Evolutionary conservation across 1,140 invertebrate species (phyloP), one percentile per base, ranked within the genome.

Genomic region (Neodiprion pinetum): DNA sequence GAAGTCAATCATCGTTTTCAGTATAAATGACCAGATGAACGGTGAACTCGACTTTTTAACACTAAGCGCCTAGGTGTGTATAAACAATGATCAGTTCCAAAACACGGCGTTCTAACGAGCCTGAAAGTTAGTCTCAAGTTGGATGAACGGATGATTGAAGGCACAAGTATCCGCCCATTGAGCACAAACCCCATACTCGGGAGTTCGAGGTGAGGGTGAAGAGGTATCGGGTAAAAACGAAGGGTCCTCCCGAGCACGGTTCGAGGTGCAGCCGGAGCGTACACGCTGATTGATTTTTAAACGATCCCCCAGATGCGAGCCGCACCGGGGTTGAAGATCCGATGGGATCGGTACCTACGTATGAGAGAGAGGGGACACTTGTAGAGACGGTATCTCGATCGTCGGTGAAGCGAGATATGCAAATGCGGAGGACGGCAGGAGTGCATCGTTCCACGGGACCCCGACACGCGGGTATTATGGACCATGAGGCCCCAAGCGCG

Each of bases 401-500:
- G 53, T 9, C n/a, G 53, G 11, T 17, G 11, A 61, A 40, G 14
- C 61, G 75, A 81, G 77, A 76, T 81, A 81, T 81, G 80, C 77
- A 81, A 81, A 81, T 81, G 66, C n/a, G n/a, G n/a, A 61, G 4
- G 28, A 40, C 28, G 28, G 28, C 28, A 40, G 28, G 28, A 40
- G 28, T 40, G 28, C 28, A 40, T 40, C 28, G 28, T 40, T 61
- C 67, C 80, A 74, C 74, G 73, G 61, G n/a, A 47, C 48, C 17
- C 71, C 74, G 23, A 48, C 67, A 75, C 23, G 69, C 70, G 40
- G 61, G 50, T 70, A 47, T 17, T 48, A 76, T 40, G 28, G 28
- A 40, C 76, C 77, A 72, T 78, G 72, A 72, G 78, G 75, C 73
- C 75, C 79, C 81, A 76, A 76, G 78, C 79, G 82, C 79, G 75